phyloP scores from a whole-genome alignment of 2,113 vertebrate species.

The Paratilapia polleni region DNA sequence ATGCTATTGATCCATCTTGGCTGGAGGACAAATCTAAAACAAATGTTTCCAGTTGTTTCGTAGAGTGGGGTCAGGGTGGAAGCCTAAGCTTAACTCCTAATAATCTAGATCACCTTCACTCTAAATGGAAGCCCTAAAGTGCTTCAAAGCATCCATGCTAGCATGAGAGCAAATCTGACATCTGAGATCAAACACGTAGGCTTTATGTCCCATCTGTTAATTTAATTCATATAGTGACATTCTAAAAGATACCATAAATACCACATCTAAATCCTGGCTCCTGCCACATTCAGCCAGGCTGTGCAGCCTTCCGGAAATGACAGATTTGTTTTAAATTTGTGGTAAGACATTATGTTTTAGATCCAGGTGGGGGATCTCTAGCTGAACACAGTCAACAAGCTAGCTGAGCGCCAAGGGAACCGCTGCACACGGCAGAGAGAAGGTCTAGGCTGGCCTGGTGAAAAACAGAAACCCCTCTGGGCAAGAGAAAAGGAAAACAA shows the following conservation, averaged over 20 bases:
- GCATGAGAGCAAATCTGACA: neutral
- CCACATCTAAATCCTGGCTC: neutral
- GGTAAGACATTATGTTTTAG: constrained; percentile 1
- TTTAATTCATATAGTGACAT: neutral
- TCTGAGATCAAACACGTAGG: neutral
- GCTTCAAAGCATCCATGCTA: neutral
- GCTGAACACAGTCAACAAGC: constrained; percentile 13
- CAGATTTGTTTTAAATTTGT: neutral
- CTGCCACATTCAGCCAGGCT: neutral
- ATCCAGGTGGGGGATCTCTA: neutral
- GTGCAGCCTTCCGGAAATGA: neutral
- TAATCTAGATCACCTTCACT: constrained; percentile 20
- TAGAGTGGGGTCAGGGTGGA: neutral
- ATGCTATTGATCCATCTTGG: neutral
- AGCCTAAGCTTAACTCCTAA: neutral
- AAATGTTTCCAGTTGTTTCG: neutral
- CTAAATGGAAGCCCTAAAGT: constrained; percentile 9
- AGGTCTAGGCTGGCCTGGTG: neutral
- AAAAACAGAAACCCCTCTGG: constrained; percentile 45
- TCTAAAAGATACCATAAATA: constrained; percentile 12
- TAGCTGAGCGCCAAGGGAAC: constrained; percentile 6
- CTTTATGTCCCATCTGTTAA: constrained; percentile 25
- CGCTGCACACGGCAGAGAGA: neutral
- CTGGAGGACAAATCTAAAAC: neutral
- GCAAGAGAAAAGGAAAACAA: constrained; percentile 33